phyloP scores from a whole-genome alignment of 2,888 invertebrate species.

The Oscheius sp. region DNA sequence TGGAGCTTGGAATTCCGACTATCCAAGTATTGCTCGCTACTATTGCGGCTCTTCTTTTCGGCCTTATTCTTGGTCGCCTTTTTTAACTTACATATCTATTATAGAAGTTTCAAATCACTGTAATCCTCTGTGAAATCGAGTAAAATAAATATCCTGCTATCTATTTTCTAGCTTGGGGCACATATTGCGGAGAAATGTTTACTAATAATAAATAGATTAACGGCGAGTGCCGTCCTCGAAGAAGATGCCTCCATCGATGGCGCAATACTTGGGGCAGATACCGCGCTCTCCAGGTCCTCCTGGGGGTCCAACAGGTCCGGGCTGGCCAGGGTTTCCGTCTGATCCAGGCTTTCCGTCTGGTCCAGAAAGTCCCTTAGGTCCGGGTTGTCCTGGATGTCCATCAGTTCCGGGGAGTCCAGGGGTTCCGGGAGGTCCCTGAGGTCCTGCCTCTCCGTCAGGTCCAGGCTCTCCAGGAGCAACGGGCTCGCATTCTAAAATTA shows the following conservation, averaged over 20 bases:
- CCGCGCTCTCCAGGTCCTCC: slow-evolving; percentile 49
- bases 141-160: too few relatives aligned
- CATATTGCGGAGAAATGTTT: too few relatives aligned
- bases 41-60: not conserved
- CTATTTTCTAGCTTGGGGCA: too few relatives aligned
- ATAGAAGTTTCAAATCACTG: too few relatives aligned
- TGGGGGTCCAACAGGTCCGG: slow-evolving; percentile 35
- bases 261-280: slow-evolving; percentile 43
- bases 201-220: slow-evolving; percentile 27
- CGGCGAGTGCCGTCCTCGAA: slow-evolving; percentile 51
- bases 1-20: not conserved
- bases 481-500: slow-evolving; percentile 53
- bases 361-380: slow-evolving; percentile 51
- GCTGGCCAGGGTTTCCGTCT: slow-evolving; percentile 33
- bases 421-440: slow-evolving; percentile 40
- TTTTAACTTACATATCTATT: too few relatives aligned
- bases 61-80: not conserved
- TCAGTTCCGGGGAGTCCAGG: slow-evolving; percentile 54
- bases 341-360: slow-evolving; percentile 11
- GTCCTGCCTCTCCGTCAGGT: slow-evolving; percentile 40
- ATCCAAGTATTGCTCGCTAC: not conserved
- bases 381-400: slow-evolving; percentile 50
- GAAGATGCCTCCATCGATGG: slow-evolving; percentile 39
- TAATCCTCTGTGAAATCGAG: too few relatives aligned
- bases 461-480: slow-evolving; percentile 48